phyloP scores from a whole-genome alignment of 2,797 vertebrate species.

The Percopsis omiscomaycus region DNA sequence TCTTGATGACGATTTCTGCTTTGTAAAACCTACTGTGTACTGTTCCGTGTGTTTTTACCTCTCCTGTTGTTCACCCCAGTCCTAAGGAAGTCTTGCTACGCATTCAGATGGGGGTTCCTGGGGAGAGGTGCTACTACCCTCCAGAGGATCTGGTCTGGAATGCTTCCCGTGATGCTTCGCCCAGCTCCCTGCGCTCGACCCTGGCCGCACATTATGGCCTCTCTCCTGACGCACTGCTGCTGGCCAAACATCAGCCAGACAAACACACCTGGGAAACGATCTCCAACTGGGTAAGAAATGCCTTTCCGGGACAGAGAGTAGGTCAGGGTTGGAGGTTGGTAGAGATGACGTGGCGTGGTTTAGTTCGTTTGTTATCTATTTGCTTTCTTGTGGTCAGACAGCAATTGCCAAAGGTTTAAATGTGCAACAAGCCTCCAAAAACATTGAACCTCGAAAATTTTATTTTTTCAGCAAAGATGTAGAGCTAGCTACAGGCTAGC shows the following conservation, averaged over 20 bases:
- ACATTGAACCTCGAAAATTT: too few relatives aligned
- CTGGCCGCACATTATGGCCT: slow-evolving; percentile 82
- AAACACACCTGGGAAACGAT: slow-evolving; percentile 89
- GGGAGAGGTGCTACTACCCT: slow-evolving; percentile 78
- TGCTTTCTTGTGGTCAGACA: too few relatives aligned
- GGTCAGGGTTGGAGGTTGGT: neutral
- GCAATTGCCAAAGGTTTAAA: too few relatives aligned
- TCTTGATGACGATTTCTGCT: too few relatives aligned
- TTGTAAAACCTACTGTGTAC: neutral
- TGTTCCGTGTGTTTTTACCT: neutral
- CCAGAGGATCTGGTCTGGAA: slow-evolving; percentile 87
- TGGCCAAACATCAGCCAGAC: slow-evolving; percentile 90
- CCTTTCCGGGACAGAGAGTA: neutral
- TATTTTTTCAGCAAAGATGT: too few relatives aligned
- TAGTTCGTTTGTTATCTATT: too few relatives aligned
- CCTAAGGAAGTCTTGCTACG: slow-evolving; percentile 84
- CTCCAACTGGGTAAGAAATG: slow-evolving; percentile 83
- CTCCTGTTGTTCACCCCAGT: slow-evolving; percentile 39
- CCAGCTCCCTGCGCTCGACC: slow-evolving; percentile 73
- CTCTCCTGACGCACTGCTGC: slow-evolving; percentile 83
- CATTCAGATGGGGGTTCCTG: slow-evolving; percentile 84
- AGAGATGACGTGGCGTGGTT: too few relatives aligned
- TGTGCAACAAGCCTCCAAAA: too few relatives aligned
- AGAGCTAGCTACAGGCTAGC: too few relatives aligned
- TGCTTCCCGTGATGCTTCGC: slow-evolving; percentile 78